A percentile compares a stretch with the other conserved stretches of the same genome.
These are phyloP conservation scores for Sinella curviseta DNA, from an alignment of 1,140 invertebrate genomes.

Conservation along the genomic window DNA sequence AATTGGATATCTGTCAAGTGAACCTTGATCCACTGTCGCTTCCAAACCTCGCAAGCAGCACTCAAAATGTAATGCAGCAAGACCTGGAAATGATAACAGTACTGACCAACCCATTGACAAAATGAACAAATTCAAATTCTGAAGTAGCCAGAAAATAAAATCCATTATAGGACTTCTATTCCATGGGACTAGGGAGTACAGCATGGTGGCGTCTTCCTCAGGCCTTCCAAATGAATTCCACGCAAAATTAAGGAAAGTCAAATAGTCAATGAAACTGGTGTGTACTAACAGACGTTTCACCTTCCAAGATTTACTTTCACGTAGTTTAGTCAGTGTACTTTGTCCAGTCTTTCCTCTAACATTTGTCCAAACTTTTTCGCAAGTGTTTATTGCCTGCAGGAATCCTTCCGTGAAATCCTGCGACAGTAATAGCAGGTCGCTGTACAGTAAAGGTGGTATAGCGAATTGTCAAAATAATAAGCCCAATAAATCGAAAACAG, in stretches of 20 bases:
- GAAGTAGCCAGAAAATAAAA: not conserved
- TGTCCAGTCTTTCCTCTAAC: not conserved
- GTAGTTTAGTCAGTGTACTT: not conserved
- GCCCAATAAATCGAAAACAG: not conserved
- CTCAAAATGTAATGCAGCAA: not conserved
- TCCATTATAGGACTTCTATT: not conserved
- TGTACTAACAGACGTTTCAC: not conserved
- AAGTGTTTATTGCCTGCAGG: not conserved
- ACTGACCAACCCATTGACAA: not conserved
- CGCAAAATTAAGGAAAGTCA: not conserved
- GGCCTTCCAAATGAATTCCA: not conserved
- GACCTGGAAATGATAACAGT: not conserved
- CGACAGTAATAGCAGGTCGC: not conserved
- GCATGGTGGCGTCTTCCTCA: not conserved
- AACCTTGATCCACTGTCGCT: not conserved
- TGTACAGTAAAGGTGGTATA: not conserved
- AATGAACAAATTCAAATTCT: not conserved
- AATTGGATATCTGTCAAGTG: not conserved
- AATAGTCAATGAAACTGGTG: not conserved
- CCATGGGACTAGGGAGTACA: not conserved
- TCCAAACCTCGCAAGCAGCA: not conserved
- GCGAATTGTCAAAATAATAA: not conserved
- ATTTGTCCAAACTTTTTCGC: not conserved
- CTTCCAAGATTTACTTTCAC: not conserved
- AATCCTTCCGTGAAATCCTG: not conserved